Evolutionary conservation across 2,888 invertebrate genomes (phyloP).

Genomic region (Acanthococcus lagerstroemiae): DNA sequence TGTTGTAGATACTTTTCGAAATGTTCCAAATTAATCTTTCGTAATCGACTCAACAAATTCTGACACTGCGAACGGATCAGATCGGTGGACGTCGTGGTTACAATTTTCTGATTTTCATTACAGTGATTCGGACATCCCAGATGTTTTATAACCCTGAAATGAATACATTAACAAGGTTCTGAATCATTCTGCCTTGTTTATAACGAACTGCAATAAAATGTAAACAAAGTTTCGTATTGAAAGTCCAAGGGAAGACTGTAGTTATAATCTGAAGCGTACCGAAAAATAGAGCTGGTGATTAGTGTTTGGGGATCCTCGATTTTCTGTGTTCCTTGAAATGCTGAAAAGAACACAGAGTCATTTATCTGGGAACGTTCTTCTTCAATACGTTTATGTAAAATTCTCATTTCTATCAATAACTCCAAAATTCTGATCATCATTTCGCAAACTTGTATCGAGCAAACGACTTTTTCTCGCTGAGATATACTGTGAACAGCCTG

Average conservation of each 20-base stretch:
- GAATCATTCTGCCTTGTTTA: neutral
- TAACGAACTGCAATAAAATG: no score
- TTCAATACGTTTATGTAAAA: constrained; percentile 51
- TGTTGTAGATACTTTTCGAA: constrained; percentile 59
- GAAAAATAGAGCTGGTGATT: constrained; percentile 29
- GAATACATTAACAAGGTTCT: constrained; percentile 20
- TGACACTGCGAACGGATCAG: constrained; percentile 80
- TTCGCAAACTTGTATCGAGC: constrained; percentile 82
- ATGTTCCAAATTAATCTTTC: constrained; percentile 53
- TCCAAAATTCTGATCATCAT: constrained; percentile 86
- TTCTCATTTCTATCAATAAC: constrained; percentile 79
- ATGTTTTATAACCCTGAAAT: constrained; percentile 65
- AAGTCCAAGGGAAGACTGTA: no score
- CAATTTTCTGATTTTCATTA: constrained; percentile 58
- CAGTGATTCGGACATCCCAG: constrained; percentile 94
- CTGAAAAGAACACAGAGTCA: constrained; percentile 4
- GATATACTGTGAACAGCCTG: constrained; percentile 80
- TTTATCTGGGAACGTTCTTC: constrained; percentile 26
- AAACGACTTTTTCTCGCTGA: constrained; percentile 70
- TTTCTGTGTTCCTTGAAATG: constrained; percentile 6
- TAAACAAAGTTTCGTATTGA: no score
- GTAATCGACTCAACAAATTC: constrained; percentile 62
- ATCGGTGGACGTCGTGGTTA: constrained; percentile 70
- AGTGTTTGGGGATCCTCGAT: constrained; percentile 21
- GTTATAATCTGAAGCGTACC: constrained; percentile 2